These are phyloP conservation scores for Xyrichtys novacula DNA, from an alignment of 2,797 vertebrate species.

Conservation along the genomic window DNA sequence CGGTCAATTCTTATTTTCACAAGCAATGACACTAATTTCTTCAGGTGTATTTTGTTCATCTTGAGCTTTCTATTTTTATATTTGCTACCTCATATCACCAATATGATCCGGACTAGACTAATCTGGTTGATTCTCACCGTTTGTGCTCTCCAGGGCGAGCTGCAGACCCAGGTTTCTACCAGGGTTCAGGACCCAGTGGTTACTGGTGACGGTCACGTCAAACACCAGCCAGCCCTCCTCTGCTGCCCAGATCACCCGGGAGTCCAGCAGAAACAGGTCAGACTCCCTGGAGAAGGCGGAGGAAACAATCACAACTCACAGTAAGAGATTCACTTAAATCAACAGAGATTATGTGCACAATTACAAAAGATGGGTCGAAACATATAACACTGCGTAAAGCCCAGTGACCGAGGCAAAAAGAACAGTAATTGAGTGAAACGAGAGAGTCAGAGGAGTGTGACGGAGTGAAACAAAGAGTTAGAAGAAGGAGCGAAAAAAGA, in stretches of 20 bases:
- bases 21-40: too few species aligned
- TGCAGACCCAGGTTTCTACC: slow-evolving; percentile 95
- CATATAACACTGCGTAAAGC: slow-evolving; percentile 12
- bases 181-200: slow-evolving; percentile 98
- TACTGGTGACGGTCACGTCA: slow-evolving; percentile 96
- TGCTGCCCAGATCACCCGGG: slow-evolving; percentile 95
- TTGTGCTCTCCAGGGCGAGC: slow-evolving; percentile 91
- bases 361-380: slow-evolving; percentile 21
- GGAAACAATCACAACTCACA: slow-evolving; percentile 8
- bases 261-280: slow-evolving; percentile 94
- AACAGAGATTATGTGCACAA: slow-evolving; percentile 21
- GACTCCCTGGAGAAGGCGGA: slow-evolving; percentile 87
- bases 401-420: slow-evolving; percentile 31
- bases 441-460: slow-evolving; percentile 55
- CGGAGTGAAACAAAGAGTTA: slow-evolving; percentile 50
- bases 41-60: background rate
- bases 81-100: background rate
- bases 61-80: background rate
- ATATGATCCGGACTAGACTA: background rate
- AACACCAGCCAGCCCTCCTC: slow-evolving; percentile 99
- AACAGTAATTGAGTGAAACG: slow-evolving; percentile 38
- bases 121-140: slow-evolving; percentile 83
- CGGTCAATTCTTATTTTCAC: too few species aligned
- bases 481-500: slow-evolving; percentile 37
- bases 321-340: slow-evolving; percentile 8